Base-by-base conservation (phyloP, 2,113 vertebrate genomes). In the Gnathonemus longibarbis region DNA sequence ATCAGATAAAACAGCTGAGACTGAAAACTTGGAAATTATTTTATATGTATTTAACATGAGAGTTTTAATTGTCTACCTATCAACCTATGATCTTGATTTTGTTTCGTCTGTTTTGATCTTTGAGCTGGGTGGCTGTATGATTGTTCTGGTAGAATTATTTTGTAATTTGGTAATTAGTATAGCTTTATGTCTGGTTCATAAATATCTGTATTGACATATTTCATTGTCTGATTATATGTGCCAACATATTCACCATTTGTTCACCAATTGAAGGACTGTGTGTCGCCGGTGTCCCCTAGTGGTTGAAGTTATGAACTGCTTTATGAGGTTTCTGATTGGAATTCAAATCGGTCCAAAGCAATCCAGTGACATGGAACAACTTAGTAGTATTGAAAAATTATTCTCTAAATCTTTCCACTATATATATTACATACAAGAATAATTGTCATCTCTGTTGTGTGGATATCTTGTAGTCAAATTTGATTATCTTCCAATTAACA, bases 111-210 rank as follows among this genome's bases (percentile, higher is more conserved):
- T 56, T 49, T 88, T 62, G 90, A 93, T 92, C 90, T 89, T 92
- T 95, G 92, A 95, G 91, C 94, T 93, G 92, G 91, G 90, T 92
- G 90, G 93, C 93, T 94, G 93, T 70, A 92, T 92, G 92, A 85
- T 58, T 53, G 84, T 90, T 93, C 62, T 58, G 91, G 83, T 83
- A 70, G 89, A 42, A 84, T 89, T 19, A 53, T 84, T n/a, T 48
- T 90, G 89, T 89, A 42, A 42, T 45, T 84, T 84, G 42, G 50
- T 45, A 8, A n/a, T 88, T 84, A 88, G n/a, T 83, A 52, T 11
- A 35, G 52, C 46, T 93, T 56, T 19, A 21, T 89, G 93, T 89
- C 45, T 15, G 3, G 48, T 87, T 50, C 11, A 52, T 89, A 39
- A 13, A 24, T 83, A n/a, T 48, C 45, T 48, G 9, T n/a, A n/a